These are phyloP conservation scores for Drosophila pectinifera DNA, from an alignment of 1,140 invertebrate genomes.

Conservation along the genomic window DNA sequence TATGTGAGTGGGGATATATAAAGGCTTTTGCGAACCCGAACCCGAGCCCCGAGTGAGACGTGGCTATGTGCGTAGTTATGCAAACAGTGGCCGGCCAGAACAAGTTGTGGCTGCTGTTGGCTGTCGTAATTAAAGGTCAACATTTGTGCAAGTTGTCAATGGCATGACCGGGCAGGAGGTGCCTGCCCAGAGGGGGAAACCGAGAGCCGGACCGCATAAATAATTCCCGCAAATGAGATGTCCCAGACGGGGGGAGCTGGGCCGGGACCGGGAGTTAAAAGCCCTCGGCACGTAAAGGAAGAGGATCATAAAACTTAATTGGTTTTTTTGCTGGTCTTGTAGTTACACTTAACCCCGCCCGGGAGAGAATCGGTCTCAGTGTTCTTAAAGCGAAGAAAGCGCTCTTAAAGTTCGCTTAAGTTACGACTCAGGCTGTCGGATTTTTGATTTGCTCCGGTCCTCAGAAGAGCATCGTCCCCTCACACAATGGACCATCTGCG, in stretches of 20 bases:
- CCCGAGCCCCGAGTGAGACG: constrained; percentile 34
- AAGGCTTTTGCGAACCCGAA: constrained; percentile 34
- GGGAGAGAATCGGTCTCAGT: constrained; percentile 2
- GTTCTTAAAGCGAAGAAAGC: constrained; percentile 4
- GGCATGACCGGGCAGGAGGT: constrained; percentile 46
- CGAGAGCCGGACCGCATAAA: constrained; percentile 42
- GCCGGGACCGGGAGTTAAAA: constrained; percentile 28
- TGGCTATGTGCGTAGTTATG: constrained; percentile 77
- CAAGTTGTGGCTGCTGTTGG: constrained; percentile 73
- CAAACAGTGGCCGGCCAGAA: constrained; percentile 73
- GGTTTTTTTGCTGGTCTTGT: constrained; percentile 32
- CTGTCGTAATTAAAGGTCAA: constrained; percentile 82
- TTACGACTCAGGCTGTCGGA: constrained; percentile 21
- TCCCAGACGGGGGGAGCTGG: constrained; percentile 13
- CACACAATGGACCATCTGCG: constrained; percentile 1
- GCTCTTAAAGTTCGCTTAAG: constrained; percentile 21
- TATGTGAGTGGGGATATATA: constrained; percentile 35
- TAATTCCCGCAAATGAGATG: constrained; percentile 60
- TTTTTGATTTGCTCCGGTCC: constrained; percentile 22
- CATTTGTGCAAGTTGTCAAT: constrained; percentile 81
- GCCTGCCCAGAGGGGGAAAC: constrained; percentile 10
- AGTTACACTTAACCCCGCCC: constrained; percentile 27
- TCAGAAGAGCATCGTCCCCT: constrained; percentile 7
- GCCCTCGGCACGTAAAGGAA: constrained; percentile 55
- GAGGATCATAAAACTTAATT: constrained; percentile 62